Evolutionary conservation across 1,140 invertebrate species (phyloP), one percentile per base, ranked within the genome.

Genomic region (Oedothorax gibbosus): DNA sequence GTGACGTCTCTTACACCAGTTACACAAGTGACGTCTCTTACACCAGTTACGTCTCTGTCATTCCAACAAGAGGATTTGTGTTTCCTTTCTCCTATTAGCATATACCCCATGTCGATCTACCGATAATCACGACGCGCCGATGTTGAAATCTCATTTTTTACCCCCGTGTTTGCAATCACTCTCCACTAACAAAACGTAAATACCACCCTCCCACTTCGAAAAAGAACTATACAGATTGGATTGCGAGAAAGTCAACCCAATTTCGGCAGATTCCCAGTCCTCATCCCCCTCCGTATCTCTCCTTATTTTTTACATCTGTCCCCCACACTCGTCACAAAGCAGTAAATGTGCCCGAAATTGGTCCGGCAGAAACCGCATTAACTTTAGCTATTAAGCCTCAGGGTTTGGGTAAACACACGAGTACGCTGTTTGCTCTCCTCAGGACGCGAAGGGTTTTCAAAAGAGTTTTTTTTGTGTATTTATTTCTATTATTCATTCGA

Each of bases 201-300:
- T 64, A 82, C 21, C 51, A 51, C 35, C 35, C 35, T 35, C 35
- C 35, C 35, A 71, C 62, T 14, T 54, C 11, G 50, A 56, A 18
- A 35, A 82, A 72, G 64, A 57, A 73, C 72, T n/a, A 14, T n/a
- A 15, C 66, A 82, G 69, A 82, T 82, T 82, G 79, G 57, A 82
- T 82, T 82, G 68, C 69, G 53, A 73, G 69, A 72, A 82, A 82
- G 79, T 82, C 79, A 82, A 82, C 79, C 79, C 79, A 82, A 82
- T 82, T 82, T 73, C 79, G n/a, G 56, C 35, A 35, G 35, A 82
- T 82, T 82, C 78, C 72, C 18, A 2, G 12, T 9, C 5, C 60
- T 6, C 18, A 9, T 20, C 57, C 49, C 20, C 50, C 62, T 18
- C 21, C 5, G 11, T 15, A 21, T n/a, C 11, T 15, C 15, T 49